Conservation (phyloP, 2,797 vertebrate species). For the Eospalax fontanierii region DNA sequence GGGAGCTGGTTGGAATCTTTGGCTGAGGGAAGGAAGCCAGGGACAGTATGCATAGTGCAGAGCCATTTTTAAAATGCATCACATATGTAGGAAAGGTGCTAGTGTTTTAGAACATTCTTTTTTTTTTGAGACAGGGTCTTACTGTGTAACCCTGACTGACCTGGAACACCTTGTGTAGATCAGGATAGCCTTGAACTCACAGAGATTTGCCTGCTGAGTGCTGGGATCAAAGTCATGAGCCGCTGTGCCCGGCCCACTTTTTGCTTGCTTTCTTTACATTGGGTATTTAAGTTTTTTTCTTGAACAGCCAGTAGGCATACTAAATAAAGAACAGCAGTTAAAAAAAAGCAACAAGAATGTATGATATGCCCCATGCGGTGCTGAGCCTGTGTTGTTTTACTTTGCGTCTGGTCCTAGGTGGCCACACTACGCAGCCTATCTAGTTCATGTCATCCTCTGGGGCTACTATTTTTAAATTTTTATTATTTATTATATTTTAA, state of each 20-base stretch:
- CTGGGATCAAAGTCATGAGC: no score
- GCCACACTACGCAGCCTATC: rapidly evolving
- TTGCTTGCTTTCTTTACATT: neutral
- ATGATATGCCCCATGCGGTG: neutral
- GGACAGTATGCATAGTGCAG: neutral
- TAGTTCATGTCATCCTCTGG: no score
- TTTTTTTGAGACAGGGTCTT: neutral
- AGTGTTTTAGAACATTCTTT: neutral
- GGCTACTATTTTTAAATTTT: neutral
- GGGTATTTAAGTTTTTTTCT: neutral
- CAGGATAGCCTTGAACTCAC: no score
- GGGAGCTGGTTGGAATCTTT: neutral
- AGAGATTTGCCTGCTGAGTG: no score
- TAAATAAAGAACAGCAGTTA: neutral
- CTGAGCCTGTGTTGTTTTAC: neutral
- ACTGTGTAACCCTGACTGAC: neutral
- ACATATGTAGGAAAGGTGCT: neutral
- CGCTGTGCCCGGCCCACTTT: no score
- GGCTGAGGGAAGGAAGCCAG: conserved; percentile 45
- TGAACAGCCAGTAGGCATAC: conserved; percentile 5
- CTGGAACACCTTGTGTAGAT: no score
- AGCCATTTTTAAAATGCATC: conserved; percentile 32
- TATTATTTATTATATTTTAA: neutral
- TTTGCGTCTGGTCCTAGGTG: neutral
- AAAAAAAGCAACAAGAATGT: neutral